phyloP scores from a whole-genome alignment of 2,113 vertebrate species.

The Lophochroa leadbeateri region DNA sequence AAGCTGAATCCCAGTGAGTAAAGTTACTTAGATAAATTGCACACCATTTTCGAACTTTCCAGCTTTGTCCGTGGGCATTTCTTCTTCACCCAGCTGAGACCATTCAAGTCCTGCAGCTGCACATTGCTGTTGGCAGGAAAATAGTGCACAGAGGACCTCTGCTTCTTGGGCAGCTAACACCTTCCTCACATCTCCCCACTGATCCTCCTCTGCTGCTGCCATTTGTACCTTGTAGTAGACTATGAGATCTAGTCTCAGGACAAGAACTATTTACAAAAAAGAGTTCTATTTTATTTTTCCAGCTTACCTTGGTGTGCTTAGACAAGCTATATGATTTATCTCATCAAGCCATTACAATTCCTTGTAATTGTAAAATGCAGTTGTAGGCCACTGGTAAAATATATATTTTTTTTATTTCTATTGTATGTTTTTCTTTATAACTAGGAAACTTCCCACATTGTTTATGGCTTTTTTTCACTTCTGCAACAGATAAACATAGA shows the following conservation, averaged over 20 bases:
- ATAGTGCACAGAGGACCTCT: not conserved
- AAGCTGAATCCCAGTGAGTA: not conserved
- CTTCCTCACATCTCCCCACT: not conserved
- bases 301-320: slow-evolving; percentile 48
- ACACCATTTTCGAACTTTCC: not conserved
- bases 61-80: not conserved
- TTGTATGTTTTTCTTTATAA: not conserved
- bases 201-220: not conserved
- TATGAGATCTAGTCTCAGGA: slow-evolving; percentile 13
- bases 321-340: slow-evolving; percentile 37
- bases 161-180: not conserved
- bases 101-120: not conserved
- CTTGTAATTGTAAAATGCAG: slow-evolving; percentile 23
- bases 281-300: slow-evolving; percentile 48
- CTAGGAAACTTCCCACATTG: not conserved
- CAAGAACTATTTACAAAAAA: slow-evolving; percentile 40
- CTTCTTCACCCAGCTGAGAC: not conserved
- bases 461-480: slow-evolving; percentile 8
- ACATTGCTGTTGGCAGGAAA: not conserved
- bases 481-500: slow-evolving; percentile 10
- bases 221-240: not conserved
- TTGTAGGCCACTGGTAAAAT: slow-evolving; percentile 27
- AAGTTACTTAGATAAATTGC: slow-evolving; percentile 55
- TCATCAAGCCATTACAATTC: slow-evolving; percentile 18
- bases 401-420: slow-evolving; percentile 9